These are phyloP conservation scores for Todus mexicanus DNA, from an alignment of 2,797 vertebrate genomes.

Conservation along the genomic window DNA sequence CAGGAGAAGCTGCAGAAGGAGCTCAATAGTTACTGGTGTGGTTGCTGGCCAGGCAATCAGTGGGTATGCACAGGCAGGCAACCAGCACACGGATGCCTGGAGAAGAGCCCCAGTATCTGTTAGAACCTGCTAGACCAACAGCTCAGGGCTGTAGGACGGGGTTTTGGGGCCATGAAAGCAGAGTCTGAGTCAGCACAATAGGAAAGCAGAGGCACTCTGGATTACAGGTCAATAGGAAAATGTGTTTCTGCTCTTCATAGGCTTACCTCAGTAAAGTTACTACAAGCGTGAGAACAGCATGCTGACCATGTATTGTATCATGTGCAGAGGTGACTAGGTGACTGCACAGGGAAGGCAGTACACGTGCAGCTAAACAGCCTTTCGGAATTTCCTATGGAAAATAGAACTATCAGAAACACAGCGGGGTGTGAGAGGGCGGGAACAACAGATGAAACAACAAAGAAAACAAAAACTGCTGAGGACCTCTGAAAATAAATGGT, in stretches of 20 bases:
- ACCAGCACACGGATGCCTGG: not conserved
- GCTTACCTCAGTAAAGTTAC: not conserved
- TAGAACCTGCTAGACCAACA: not conserved
- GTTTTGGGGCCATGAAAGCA: not conserved
- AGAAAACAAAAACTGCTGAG: not conserved
- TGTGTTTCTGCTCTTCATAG: not conserved
- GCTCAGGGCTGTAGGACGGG: not conserved
- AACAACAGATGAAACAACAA: conserved; percentile 1
- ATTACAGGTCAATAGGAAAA: not conserved
- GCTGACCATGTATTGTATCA: not conserved
- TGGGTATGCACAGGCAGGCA: not conserved
- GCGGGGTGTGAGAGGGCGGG: fast-evolving
- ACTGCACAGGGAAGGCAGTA: not conserved
- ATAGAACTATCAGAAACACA: not conserved
- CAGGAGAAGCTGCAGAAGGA: not conserved
- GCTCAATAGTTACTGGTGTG: not conserved
- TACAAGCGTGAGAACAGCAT: not conserved
- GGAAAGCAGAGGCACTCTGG: not conserved
- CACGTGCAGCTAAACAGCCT: not conserved
- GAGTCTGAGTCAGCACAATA: not conserved
- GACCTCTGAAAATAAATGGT: conserved; percentile 10
- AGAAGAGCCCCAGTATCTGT: not conserved
- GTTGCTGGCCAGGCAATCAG: not conserved
- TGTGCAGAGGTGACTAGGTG: not conserved
- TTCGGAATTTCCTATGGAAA: not conserved